These are phyloP conservation scores for Bibio marci DNA, from an alignment of 2,888 invertebrate genomes.

Conservation along the genomic window DNA sequence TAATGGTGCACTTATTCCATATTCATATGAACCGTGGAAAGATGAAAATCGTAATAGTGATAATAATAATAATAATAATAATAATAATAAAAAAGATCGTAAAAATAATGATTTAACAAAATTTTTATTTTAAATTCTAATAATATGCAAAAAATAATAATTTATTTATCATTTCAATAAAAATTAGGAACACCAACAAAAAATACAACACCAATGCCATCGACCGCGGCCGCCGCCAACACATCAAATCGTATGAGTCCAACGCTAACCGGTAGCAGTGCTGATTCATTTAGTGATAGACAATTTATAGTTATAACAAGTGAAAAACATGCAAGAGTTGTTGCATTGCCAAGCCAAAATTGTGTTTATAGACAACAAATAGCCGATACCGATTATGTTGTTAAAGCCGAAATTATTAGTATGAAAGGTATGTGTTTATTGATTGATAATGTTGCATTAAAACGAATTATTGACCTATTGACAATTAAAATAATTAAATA, in stretches of 20 bases:
- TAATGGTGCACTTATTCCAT: conserved; percentile 80
- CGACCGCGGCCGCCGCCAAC: conserved; percentile 60
- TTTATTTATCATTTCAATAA: conserved; percentile 1
- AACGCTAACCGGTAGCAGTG: conserved; percentile 32
- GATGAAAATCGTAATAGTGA: conserved; percentile 51
- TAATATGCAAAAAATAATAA: not conserved
- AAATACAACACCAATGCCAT: conserved; percentile 32
- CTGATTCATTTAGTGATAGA: conserved; percentile 46
- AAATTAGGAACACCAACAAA: conserved; percentile 45
- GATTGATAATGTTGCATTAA: not conserved
- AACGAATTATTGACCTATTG: conserved; percentile 14
- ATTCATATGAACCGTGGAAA: conserved; percentile 82
- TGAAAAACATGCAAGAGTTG: conserved; percentile 87
- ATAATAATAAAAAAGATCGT: conserved; percentile 20
- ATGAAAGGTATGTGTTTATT: conserved; percentile 52
- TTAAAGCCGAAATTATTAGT: conserved; percentile 83
- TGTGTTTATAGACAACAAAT: conserved; percentile 87
- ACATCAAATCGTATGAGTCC: conserved; percentile 55
- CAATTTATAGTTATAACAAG: conserved; percentile 89
- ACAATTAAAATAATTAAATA: conserved; percentile 7
- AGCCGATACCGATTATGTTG: conserved; percentile 76
- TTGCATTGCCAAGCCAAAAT: conserved; percentile 88
- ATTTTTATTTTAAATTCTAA: not conserved
- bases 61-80: conserved; percentile 12
- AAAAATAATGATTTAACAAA: conserved; percentile 11